These are phyloP conservation scores for Rhinopomastus cyanomelas DNA, from an alignment of 2,113 vertebrate species.

Conservation along the genomic window DNA sequence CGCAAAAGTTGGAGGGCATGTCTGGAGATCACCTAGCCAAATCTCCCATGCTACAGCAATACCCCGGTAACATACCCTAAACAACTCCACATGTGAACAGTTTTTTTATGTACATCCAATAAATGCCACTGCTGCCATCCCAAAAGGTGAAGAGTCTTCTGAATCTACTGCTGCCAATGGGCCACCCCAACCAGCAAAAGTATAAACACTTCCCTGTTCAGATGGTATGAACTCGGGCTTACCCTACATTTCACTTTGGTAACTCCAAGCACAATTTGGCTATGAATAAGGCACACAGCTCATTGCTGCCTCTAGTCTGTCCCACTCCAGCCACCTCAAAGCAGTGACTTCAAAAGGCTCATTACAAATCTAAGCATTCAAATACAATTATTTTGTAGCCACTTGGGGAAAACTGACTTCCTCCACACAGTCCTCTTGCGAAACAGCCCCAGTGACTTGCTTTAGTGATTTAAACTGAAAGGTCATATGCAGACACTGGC, in stretches of 20 bases:
- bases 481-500: neutral
- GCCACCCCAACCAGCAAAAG: neutral
- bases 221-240: neutral
- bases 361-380: neutral
- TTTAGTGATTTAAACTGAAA: neutral
- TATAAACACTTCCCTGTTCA: rapidly evolving
- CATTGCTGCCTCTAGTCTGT: neutral
- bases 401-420: neutral
- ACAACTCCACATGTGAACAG: neutral
- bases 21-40: too few species aligned
- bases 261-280: neutral
- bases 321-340: neutral
- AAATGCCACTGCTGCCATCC: neutral
- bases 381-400: neutral
- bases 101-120: neutral
- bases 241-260: neutral
- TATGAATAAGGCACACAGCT: neutral
- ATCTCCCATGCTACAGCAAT: too few species aligned
- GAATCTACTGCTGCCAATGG: neutral
- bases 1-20: too few species aligned
- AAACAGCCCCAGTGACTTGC: neutral
- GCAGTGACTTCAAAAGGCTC: neutral
- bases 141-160: neutral
- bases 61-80: neutral
- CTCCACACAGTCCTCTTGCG: neutral